phyloP scores from a whole-genome alignment of 2,888 invertebrate species.

The Boloria selene region DNA sequence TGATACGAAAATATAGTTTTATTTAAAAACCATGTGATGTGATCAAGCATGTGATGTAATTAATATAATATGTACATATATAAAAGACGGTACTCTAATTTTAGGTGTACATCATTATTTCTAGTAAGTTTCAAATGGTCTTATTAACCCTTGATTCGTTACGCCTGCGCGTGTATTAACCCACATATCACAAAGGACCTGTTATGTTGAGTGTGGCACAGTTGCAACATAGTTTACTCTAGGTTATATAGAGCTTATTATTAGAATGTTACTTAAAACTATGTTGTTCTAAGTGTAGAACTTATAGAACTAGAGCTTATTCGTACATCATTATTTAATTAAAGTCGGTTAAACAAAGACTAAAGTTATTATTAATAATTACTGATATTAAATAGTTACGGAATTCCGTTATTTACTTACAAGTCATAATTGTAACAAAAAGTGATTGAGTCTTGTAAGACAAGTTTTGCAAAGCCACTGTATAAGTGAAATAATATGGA shows the following conservation, averaged over 20 bases:
- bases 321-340: too few species aligned
- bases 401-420: neutral
- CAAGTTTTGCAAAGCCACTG: slow-evolving; percentile 13
- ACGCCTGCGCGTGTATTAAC: slow-evolving; percentile 29
- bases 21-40: too few species aligned
- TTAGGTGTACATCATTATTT: neutral
- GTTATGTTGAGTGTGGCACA: slow-evolving; percentile 19
- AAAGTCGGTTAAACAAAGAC: too few species aligned
- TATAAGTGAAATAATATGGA: slow-evolving; percentile 5
- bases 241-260: slow-evolving; percentile 19
- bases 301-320: too few species aligned
- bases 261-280: slow-evolving; percentile 9
- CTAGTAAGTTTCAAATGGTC: slow-evolving; percentile 1
- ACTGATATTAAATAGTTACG: too few species aligned
- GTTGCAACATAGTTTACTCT: slow-evolving; percentile 26
- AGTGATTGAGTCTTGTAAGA: neutral
- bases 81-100: neutral
- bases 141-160: slow-evolving; percentile 18
- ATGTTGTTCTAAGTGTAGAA: neutral
- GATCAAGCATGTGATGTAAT: too few species aligned
- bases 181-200: slow-evolving; percentile 33
- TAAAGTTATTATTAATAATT: too few species aligned
- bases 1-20: too few species aligned
- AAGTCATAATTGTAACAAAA: slow-evolving; percentile 1
- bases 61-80: neutral